Conservation (phyloP, 2,113 vertebrate species). For the Stictonetta naevosa region DNA sequence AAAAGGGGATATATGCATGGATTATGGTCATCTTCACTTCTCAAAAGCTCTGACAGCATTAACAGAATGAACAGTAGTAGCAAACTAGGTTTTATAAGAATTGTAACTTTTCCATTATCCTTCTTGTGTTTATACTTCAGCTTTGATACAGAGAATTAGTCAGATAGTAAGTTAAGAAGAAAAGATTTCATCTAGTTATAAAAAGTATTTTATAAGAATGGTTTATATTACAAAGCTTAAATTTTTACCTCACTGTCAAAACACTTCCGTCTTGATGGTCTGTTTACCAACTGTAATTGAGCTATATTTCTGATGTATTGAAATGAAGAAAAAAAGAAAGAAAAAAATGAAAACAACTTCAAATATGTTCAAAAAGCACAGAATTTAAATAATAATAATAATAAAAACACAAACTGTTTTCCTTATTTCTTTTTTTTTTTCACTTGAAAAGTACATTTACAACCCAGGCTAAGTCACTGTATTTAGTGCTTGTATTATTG, state of each 20-base stretch:
- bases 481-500: not conserved
- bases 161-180: not conserved
- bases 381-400: not conserved
- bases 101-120: not conserved
- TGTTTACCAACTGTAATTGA: not conserved
- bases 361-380: not conserved
- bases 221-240: not conserved
- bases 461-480: not conserved
- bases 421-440: not conserved
- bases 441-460: not conserved
- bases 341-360: not conserved
- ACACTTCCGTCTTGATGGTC: not conserved
- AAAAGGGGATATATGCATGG: not conserved
- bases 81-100: not conserved
- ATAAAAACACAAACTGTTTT: not conserved
- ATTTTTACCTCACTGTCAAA: not conserved
- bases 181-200: not conserved
- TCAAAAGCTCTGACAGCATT: not conserved
- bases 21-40: not conserved
- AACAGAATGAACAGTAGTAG: not conserved
- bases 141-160: not conserved
- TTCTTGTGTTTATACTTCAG: not conserved
- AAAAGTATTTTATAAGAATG: not conserved
- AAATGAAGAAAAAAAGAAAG: not conserved
- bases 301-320: not conserved